Evolutionary conservation across 2,113 vertebrate species (phyloP).

Genomic region (Platichthys flesus): DNA sequence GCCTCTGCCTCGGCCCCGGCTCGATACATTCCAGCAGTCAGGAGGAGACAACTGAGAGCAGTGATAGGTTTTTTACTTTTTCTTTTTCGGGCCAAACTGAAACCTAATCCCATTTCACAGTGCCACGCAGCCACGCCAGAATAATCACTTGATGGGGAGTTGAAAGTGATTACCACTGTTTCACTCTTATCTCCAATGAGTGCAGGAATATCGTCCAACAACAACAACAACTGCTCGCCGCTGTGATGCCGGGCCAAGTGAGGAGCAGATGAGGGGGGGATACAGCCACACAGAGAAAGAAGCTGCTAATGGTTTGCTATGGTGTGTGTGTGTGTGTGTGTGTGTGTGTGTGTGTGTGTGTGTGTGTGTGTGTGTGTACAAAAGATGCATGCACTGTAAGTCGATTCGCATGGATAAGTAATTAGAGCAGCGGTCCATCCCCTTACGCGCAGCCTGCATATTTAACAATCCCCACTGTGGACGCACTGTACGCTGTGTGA

Average conservation of each 20-base stretch:
- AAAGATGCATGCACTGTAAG: slow-evolving; percentile 65
- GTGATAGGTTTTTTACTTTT: slow-evolving; percentile 36
- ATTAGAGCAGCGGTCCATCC: slow-evolving; percentile 76
- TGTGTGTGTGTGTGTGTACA: slow-evolving; percentile 48
- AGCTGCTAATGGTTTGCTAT: slow-evolving; percentile 34
- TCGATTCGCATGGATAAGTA: slow-evolving; percentile 76
- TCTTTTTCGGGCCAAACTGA: slow-evolving; percentile 52
- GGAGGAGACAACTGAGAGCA: slow-evolving; percentile 52
- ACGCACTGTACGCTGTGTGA: slow-evolving; percentile 12
- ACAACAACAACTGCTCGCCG: slow-evolving; percentile 59
- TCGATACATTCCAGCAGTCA: slow-evolving; percentile 63
- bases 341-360: slow-evolving; percentile 27
- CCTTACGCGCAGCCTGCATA: slow-evolving; percentile 59
- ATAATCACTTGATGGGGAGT: slow-evolving; percentile 81
- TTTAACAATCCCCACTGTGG: slow-evolving; percentile 55
- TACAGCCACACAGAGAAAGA: slow-evolving; percentile 37
- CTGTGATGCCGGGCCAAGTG: slow-evolving; percentile 67
- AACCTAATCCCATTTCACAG: slow-evolving; percentile 79
- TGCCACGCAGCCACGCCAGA: slow-evolving; percentile 61
- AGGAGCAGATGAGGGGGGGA: slow-evolving; percentile 31
- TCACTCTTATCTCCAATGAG: slow-evolving; percentile 76
- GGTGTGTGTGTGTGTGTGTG: slow-evolving; percentile 12
- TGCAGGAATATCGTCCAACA: slow-evolving; percentile 68
- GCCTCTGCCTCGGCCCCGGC: slow-evolving; percentile 41
- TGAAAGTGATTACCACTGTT: slow-evolving; percentile 80